Conservation (phyloP, 2,113 vertebrate genomes). For the Ascaphus truei region DNA sequence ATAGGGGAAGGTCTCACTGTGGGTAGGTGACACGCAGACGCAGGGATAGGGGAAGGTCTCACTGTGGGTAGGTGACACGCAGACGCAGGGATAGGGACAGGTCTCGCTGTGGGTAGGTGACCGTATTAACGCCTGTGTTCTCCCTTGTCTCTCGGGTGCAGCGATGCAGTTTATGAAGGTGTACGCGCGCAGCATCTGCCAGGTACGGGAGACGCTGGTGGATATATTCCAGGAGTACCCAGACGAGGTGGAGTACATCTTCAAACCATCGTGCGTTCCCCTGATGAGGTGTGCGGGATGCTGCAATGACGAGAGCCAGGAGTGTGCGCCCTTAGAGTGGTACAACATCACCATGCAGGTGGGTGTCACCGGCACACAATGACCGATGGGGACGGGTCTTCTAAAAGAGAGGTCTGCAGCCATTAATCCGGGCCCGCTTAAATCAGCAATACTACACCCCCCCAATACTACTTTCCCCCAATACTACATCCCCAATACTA, state of each 20-base stretch:
- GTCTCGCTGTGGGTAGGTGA: no score
- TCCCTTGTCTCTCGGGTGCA: constrained; percentile 42
- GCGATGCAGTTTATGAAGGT: constrained; percentile 91
- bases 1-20: no score
- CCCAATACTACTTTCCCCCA: no score
- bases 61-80: no score
- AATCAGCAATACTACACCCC: no score
- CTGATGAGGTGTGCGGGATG: constrained; percentile 90
- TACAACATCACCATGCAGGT: constrained; percentile 95
- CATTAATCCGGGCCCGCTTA: no score
- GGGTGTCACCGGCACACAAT: constrained; percentile 20
- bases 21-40: no score
- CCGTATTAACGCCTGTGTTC: background rate
- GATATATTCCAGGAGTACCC: constrained; percentile 96
- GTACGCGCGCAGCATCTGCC: constrained; percentile 86
- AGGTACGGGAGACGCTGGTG: constrained; percentile 87
- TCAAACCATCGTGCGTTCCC: constrained; percentile 93
- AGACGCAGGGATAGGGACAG: no score
- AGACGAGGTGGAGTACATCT: constrained; percentile 91
- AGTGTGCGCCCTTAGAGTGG: constrained; percentile 81
- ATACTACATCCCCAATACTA: no score
- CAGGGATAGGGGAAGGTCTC: no score
- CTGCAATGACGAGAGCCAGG: constrained; percentile 87
- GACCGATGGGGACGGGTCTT: no score
- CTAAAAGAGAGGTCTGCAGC: no score